Percentiles rank a stretch among this genome's conserved stretches.
phyloP scores from a whole-genome alignment of 1,140 invertebrate species.

The Samia ricini region DNA sequence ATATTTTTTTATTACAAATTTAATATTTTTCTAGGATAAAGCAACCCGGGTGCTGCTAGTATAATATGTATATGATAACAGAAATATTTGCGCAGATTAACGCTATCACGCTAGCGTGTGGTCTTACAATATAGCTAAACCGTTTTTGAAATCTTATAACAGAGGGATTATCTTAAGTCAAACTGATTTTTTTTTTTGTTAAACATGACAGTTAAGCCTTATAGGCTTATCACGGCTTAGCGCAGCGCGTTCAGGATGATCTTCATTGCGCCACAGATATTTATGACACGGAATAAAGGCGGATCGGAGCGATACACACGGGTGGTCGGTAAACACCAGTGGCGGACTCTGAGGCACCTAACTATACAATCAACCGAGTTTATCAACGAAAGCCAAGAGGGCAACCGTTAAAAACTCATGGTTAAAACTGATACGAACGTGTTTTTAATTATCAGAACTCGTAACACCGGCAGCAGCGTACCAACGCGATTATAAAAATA shows the following conservation, averaged over 20 bases:
- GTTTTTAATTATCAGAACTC: slow-evolving; percentile 34
- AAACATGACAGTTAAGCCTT: slow-evolving; percentile 24
- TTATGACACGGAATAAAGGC: slow-evolving; percentile 57
- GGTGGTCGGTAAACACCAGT: slow-evolving; percentile 55
- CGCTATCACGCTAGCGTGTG: slow-evolving; percentile 21
- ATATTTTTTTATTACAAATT: no score
- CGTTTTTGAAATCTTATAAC: background rate
- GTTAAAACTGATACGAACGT: slow-evolving; percentile 35
- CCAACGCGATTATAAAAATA: slow-evolving; percentile 20
- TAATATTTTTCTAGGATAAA: background rate
- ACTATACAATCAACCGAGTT: slow-evolving; percentile 48
- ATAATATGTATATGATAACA: background rate
- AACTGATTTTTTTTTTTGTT: slow-evolving; percentile 13
- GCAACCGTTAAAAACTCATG: slow-evolving; percentile 52
- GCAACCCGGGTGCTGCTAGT: background rate
- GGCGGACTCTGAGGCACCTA: slow-evolving; percentile 28
- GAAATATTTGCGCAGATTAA: background rate
- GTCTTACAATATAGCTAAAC: background rate
- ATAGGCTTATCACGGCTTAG: slow-evolving; percentile 58
- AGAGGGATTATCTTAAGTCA: slow-evolving; percentile 14
- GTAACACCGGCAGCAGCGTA: slow-evolving; percentile 27
- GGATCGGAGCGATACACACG: slow-evolving; percentile 29
- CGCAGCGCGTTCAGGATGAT: slow-evolving; percentile 45
- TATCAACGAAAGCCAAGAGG: slow-evolving; percentile 54
- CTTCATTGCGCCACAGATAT: slow-evolving; percentile 63